phyloP scores from a whole-genome alignment of 2,888 invertebrate species.

The Carterocephalus palaemon region DNA sequence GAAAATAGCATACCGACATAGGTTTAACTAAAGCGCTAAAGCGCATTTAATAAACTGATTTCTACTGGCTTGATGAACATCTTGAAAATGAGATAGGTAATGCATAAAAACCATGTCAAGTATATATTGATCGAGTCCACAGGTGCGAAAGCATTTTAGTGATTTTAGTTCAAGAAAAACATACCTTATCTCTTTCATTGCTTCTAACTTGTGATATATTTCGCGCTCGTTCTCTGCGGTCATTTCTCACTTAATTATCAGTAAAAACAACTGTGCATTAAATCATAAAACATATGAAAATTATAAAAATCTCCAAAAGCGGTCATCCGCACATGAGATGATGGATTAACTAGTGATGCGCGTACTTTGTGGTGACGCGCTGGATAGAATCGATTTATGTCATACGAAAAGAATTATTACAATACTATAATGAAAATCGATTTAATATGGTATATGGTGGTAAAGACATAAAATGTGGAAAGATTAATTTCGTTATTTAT shows the following conservation, averaged over 20 bases:
- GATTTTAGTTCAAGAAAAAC: slow-evolving; percentile 32
- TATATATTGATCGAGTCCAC: slow-evolving; percentile 73
- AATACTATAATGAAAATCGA: no score
- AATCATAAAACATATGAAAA: slow-evolving; percentile 41
- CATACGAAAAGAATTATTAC: no score
- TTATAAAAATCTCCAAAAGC: slow-evolving; percentile 36
- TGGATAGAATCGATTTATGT: no score
- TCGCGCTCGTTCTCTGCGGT: slow-evolving; percentile 89
- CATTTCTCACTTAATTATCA: slow-evolving; percentile 66
- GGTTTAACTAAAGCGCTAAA: no score
- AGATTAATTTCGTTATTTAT: no score
- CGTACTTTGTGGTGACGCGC: slow-evolving; percentile 3
- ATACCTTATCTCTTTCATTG: slow-evolving; percentile 94
- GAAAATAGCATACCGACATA: no score
- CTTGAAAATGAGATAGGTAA: no score
- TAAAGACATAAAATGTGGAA: no score
- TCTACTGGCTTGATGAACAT: no score
- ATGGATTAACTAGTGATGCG: slow-evolving; percentile 30
- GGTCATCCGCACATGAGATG: slow-evolving; percentile 30
- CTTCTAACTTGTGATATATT: slow-evolving; percentile 94
- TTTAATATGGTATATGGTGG: no score
- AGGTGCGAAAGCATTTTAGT: slow-evolving; percentile 62
- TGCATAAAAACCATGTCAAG: slow-evolving; percentile 47
- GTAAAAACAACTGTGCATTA: slow-evolving; percentile 28
- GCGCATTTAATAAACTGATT: no score